Evolutionary conservation across 2,888 invertebrate species (phyloP), one percentile per base, ranked within the genome.

Genomic region (Agapetus fuscipes): DNA sequence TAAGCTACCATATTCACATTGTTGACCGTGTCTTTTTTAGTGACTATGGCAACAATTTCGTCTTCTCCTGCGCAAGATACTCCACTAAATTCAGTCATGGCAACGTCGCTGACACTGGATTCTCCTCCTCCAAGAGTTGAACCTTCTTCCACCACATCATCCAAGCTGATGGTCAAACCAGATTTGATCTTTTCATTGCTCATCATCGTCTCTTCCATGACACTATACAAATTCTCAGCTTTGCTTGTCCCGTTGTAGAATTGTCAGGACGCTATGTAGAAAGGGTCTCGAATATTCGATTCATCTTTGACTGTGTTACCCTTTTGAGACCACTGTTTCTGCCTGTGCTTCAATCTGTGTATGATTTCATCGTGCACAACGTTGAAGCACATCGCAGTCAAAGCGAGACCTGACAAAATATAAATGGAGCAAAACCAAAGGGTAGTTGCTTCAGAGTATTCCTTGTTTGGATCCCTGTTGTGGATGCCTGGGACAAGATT

Each of bases 301-400:
- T 80, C 80, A 55, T 80, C 79, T 39, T 78, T 73, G 24, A 78
- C 74, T n/a, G 74, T 69, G 50, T 75, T 76, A 14, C 72, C 64
- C 51, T 78, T 78, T 35, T 75, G 75, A 2, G 76, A 71, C 62
- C 74, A 74, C 41, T 65, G 67, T 53, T 74, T 73, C 49, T 78
- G 76, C 48, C 78, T 76, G 55, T 82, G 82, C 51, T 80, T 81
- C 55, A 84, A 72, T 55, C 87, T 78, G 62, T 87, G 85, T 27
- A 87, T 83, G 50, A 89, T 85, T 62, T 88, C 88, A 55, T 88
- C 87, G 55, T 89, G 88, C 43, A 88, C 79, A 9, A 89, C 87
- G 58, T 87, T 88, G 62, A 88, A 89, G 57, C 87, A 88, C 87
- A 89, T 89, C 30, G 89, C 87, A 9, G 88, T 88, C 50, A 89